Base-by-base conservation (phyloP, 1,140 invertebrate species). In the Drosophila triauraria region DNA sequence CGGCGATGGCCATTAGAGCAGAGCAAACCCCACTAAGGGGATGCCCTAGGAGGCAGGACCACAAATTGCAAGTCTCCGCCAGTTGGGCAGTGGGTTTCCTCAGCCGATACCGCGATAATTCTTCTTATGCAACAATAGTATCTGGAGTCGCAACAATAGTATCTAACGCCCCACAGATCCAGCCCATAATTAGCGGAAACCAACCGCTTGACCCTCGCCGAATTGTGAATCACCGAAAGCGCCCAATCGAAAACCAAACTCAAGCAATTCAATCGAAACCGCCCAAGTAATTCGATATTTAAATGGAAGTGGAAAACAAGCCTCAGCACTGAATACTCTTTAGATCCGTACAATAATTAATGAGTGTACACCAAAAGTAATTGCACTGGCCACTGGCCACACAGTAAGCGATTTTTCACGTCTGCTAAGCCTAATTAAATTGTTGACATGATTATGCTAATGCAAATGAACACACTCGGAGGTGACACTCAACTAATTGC, bases 201-300 rank as follows among this genome's bases (percentile, higher is more conserved):
- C 47, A 46, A 67, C 10, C 13, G 32, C 10, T 54, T 68, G 63
- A 68, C 67, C 67, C 67, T 70, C 48, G 40, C 5, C 20, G 5
- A 64, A 44, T 38, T 68, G 67, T 70, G 67, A 70, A 47, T 70
- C 67, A 70, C 56, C 40, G 67, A 67, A 30, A 20, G 32, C 30
- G 40, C 32, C 48, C 63, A 43, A 54, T 67, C 62, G 38, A 68
- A 56, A 54, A 40, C n/a, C 6, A 42, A 65, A 54, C 50, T 13
- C 20, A 58, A 27, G 43, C 27, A 54, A 57, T 75, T 48, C 72
- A 68, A 62, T 77, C 13, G 67, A 80, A 87, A 76, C 35, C 53
- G 62, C 20, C 20, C 23, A 15, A 53, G 61, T 30, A 42, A 42
- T 38, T 20, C 12, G n/a, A 17, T 4, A 23, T 38, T 30, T 13